These are phyloP conservation scores for Cylas formicarius DNA, from an alignment of 1,140 invertebrate genomes.

Conservation along the genomic window DNA sequence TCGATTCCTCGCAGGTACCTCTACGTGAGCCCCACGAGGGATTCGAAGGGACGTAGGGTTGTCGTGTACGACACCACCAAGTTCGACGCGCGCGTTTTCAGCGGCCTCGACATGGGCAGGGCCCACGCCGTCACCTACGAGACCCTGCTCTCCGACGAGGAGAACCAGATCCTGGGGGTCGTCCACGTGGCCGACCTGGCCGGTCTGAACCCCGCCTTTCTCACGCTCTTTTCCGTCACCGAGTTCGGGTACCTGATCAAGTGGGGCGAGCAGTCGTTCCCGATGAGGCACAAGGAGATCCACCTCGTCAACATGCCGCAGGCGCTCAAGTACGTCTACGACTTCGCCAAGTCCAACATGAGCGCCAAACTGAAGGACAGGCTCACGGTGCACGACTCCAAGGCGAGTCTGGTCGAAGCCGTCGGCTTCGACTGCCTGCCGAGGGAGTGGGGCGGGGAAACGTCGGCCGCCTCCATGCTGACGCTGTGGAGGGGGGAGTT, in stretches of 20 bases:
- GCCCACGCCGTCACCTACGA: conserved; percentile 64
- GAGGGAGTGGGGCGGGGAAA: conserved; percentile 65
- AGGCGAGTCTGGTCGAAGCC: conserved; percentile 54
- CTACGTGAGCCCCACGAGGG: conserved; percentile 63
- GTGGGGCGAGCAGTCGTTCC: conserved; percentile 71
- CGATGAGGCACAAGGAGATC: conserved; percentile 67
- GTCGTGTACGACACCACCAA: conserved; percentile 59
- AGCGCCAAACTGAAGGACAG: conserved; percentile 63
- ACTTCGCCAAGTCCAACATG: conserved; percentile 60
- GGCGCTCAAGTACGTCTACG: conserved; percentile 61
- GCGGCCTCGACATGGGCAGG: conserved; percentile 57
- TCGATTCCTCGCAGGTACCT: conserved; percentile 52
- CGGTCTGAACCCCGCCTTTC: conserved; percentile 50
- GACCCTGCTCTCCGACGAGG: conserved; percentile 62
- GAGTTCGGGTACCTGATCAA: conserved; percentile 59
- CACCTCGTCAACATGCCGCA: conserved; percentile 64
- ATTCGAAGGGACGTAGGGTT: conserved; percentile 61
- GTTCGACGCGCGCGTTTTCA: conserved; percentile 57
- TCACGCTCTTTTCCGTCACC: conserved; percentile 59
- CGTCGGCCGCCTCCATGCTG: conserved; percentile 69
- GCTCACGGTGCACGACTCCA: conserved; percentile 54
- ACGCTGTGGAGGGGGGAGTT: conserved; percentile 62
- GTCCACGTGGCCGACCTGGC: conserved; percentile 58
- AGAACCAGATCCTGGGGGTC: conserved; percentile 62
- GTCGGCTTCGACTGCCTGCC: conserved; percentile 64